These are phyloP conservation scores for Aplysia californica DNA, from an alignment of 1,140 invertebrate genomes.

Conservation along the genomic window DNA sequence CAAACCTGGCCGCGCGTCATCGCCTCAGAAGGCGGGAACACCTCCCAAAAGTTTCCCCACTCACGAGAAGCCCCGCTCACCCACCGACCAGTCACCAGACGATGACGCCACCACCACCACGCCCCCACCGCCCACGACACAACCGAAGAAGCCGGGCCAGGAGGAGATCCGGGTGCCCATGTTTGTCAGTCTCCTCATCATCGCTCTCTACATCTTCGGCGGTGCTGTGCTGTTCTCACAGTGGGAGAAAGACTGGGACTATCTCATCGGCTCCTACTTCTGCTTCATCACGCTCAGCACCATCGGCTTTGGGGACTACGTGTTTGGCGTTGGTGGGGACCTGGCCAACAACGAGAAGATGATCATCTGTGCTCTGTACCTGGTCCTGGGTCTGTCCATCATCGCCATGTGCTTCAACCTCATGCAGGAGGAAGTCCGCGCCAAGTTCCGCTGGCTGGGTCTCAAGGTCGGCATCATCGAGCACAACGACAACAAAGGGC, in stretches of 20 bases:
- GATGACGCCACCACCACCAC: no score
- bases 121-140: no score
- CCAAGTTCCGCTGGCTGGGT: conserved; percentile 78
- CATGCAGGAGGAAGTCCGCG: conserved; percentile 89
- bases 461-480: conserved; percentile 44
- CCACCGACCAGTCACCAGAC: no score
- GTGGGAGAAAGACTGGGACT: conserved; percentile 81
- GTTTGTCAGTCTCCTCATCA: conserved; percentile 59
- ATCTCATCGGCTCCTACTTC: conserved; percentile 93
- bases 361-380: conserved; percentile 57
- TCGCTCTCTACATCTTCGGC: conserved; percentile 62
- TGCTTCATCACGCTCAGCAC: conserved; percentile 69
- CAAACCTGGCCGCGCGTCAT: no score
- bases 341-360: conserved; percentile 56
- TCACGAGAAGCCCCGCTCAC: no score
- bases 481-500: no score
- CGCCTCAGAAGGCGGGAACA: no score
- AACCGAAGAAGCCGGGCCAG: background rate
- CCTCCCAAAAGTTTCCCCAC: no score
- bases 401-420: conserved; percentile 99
- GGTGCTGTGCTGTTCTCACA: conserved; percentile 63
- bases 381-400: conserved; percentile 93
- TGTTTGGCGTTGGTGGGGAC: conserved; percentile 70
- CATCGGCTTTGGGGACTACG: conserved; percentile 78
- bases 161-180: conserved; percentile 60